Conservation (phyloP, 2,888 invertebrate genomes). For the Nomada flava region DNA sequence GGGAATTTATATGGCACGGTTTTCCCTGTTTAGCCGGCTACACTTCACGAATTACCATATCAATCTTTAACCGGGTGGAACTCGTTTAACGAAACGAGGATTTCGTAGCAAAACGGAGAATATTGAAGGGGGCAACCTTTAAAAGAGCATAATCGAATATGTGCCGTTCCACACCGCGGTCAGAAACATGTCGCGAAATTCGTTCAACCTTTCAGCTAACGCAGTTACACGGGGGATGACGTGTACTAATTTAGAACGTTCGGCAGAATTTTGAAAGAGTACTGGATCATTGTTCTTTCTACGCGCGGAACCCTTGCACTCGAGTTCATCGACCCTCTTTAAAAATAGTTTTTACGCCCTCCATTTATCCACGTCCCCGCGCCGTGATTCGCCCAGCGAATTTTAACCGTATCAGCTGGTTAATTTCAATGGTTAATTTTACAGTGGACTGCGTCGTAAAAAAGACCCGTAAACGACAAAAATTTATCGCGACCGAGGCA, state of each 20-base stretch:
- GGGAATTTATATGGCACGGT: neutral
- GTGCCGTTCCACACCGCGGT: neutral
- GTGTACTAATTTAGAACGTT: neutral
- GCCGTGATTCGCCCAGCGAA: conserved; percentile 9
- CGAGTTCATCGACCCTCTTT: conserved; percentile 31
- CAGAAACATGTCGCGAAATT: conserved; percentile 19
- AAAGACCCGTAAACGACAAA: conserved; percentile 24
- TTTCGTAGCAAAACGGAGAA: neutral
- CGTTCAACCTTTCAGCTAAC: neutral
- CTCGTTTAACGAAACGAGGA: neutral
- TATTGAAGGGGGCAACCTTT: neutral
- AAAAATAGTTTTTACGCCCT: conserved; percentile 9
- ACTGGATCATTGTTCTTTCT: neutral
- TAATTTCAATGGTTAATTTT: conserved; percentile 52
- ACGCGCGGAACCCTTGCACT: conserved; percentile 19
- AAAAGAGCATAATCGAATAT: conserved; percentile 37
- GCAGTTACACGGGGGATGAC: too few species aligned
- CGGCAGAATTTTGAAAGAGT: neutral
- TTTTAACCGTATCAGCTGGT: conserved; percentile 29
- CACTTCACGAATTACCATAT: neutral
- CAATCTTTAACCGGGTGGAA: neutral
- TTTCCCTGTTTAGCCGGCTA: neutral
- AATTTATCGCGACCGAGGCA: conserved; percentile 28
- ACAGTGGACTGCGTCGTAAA: conserved; percentile 43
- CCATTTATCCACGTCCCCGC: neutral